Evolutionary conservation across 2,888 invertebrate genomes (phyloP).

Genomic region (Reticulitermes lucifugus): DNA sequence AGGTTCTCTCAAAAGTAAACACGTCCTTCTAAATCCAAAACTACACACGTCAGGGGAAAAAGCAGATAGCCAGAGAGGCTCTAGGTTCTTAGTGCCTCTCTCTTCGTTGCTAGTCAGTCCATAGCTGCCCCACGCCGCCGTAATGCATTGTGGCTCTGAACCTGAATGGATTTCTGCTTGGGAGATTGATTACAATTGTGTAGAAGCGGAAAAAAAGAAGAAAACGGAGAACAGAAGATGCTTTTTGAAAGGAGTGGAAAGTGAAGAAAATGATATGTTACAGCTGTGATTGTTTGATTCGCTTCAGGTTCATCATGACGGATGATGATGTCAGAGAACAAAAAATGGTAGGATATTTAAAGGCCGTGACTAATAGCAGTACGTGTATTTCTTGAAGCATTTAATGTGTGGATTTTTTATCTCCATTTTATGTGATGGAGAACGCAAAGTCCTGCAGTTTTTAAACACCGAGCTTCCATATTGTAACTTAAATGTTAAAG

Average conservation of each 20-base stretch:
- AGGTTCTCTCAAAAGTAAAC: background rate
- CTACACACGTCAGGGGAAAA: background rate
- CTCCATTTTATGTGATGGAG: too few relatives aligned
- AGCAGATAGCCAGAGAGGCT: background rate
- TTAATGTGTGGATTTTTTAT: too few relatives aligned
- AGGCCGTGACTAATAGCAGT: background rate
- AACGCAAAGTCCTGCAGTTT: too few relatives aligned
- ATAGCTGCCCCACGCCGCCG: background rate
- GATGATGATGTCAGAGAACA: background rate
- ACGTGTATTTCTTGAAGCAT: background rate
- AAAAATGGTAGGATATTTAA: background rate
- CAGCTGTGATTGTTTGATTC: background rate
- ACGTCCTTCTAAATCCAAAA: background rate
- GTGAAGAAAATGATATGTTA: background rate
- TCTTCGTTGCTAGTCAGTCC: background rate
- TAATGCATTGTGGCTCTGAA: conserved; percentile 13
- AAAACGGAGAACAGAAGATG: background rate
- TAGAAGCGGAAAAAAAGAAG: background rate
- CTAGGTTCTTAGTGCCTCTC: background rate
- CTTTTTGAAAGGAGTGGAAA: background rate
- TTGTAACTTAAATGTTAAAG: too few relatives aligned
- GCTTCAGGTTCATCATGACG: background rate
- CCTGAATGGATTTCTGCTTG: conserved; percentile 36
- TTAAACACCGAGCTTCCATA: too few relatives aligned
- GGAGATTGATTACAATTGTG: conserved; percentile 46